These are phyloP conservation scores for Liodrosophila aerea DNA, from an alignment of 2,888 invertebrate species.

Conservation along the genomic window DNA sequence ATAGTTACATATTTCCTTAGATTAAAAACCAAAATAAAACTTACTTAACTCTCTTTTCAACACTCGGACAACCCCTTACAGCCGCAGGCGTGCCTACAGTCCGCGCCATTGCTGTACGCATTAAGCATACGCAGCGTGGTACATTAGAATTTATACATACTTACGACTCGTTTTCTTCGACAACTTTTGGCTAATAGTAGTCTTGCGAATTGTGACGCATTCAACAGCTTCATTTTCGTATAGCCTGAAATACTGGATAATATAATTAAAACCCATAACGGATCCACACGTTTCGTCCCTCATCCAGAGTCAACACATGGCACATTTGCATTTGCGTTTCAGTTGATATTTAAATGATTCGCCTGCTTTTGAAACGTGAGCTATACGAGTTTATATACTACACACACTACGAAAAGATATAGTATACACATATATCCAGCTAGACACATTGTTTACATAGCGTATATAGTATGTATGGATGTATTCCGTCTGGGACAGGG, in stretches of 20 bases:
- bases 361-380: conserved; percentile 48
- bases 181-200: too few species aligned
- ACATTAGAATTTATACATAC: neutral
- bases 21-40: too few species aligned
- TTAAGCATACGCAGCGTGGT: conserved; percentile 24
- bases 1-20: too few species aligned
- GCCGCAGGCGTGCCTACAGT: neutral
- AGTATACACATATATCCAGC: conserved; percentile 1
- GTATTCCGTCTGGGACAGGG: conserved; percentile 15
- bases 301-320: conserved; percentile 19
- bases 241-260: neutral
- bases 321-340: conserved; percentile 44
- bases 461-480: neutral
- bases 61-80: too few species aligned
- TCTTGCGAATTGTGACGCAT: too few species aligned
- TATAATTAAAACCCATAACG: neutral
- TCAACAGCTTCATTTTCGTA: too few species aligned
- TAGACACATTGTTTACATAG: too few species aligned
- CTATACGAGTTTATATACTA: conserved; percentile 5
- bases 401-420: conserved; percentile 14
- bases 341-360: conserved; percentile 39
- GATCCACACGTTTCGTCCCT: conserved; percentile 2
- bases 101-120: conserved; percentile 1
- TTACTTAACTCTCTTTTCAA: too few species aligned
- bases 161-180: neutral